Conservation (phyloP, 2,113 vertebrate genomes). For the Gavia stellata region DNA sequence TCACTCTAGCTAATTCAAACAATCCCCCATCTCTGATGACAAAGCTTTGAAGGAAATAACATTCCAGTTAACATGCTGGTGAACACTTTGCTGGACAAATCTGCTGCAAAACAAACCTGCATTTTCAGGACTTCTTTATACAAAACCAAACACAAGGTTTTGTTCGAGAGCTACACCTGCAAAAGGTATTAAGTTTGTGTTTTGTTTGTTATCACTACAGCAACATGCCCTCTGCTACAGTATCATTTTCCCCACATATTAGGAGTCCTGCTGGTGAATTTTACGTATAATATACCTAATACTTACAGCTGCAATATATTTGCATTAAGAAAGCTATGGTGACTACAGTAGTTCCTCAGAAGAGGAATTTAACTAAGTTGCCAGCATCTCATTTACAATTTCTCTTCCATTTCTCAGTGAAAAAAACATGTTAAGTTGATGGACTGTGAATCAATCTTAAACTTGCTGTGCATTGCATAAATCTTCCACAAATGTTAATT, state of each 20-base stretch:
- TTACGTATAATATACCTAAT: neutral
- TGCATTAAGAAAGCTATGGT: neutral
- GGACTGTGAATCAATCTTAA: neutral
- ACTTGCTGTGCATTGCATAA: neutral
- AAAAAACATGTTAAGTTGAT: neutral
- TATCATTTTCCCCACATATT: neutral
- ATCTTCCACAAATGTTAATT: neutral
- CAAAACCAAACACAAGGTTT: neutral
- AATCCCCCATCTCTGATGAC: rapidly evolving
- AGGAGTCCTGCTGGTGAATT: neutral
- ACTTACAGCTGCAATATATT: neutral
- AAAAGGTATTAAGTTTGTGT: neutral
- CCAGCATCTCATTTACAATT: neutral
- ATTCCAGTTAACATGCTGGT: neutral
- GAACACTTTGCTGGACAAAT: neutral
- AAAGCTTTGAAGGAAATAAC: neutral
- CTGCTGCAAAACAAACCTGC: neutral
- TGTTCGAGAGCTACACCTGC: neutral
- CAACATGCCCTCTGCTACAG: neutral
- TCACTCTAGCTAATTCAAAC: neutral
- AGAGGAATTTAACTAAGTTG: neutral
- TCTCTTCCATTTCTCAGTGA: neutral
- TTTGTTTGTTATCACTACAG: neutral
- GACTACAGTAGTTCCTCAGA: neutral
- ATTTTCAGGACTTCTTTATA: neutral